Percentiles rank a stretch among this genome's conserved stretches.
Conservation (phyloP, 2,797 vertebrate species). For the Tiaroga cobitis region DNA sequence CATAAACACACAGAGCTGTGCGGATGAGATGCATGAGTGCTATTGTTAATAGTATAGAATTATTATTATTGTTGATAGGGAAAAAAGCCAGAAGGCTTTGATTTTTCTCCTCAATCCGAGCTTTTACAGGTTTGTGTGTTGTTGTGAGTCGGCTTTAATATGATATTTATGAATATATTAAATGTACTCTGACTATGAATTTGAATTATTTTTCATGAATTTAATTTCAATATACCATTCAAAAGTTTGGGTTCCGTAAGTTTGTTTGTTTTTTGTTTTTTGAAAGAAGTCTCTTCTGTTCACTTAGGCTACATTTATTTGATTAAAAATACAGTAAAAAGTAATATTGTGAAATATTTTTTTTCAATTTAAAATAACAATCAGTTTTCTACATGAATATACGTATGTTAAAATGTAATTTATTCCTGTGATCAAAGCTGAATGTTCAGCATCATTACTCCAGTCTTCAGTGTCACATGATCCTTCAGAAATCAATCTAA, state of each 20-base stretch:
- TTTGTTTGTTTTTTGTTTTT: too few relatives aligned
- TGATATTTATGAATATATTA: background rate
- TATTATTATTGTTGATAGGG: background rate
- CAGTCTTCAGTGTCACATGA: too few relatives aligned
- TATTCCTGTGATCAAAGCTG: too few relatives aligned
- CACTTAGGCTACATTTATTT: background rate
- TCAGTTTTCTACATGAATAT: background rate
- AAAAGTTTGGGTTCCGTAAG: background rate
- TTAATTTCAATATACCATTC: background rate
- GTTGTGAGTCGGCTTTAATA: background rate
- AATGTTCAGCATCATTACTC: background rate
- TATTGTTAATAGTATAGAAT: background rate
- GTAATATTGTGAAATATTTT: background rate
- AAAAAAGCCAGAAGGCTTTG: background rate
- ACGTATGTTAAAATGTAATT: background rate
- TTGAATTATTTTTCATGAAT: background rate
- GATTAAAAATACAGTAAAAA: background rate
- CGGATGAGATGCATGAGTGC: background rate
- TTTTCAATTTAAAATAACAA: background rate
- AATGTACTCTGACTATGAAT: background rate
- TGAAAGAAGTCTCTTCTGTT: background rate
- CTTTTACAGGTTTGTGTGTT: background rate
- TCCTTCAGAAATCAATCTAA: too few relatives aligned
- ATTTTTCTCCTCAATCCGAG: background rate
- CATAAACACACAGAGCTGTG: conserved; percentile 49